These are phyloP conservation scores for Imbricaverruca yamaguchii DNA, from an alignment of 2,888 invertebrate genomes.

Conservation along the genomic window DNA sequence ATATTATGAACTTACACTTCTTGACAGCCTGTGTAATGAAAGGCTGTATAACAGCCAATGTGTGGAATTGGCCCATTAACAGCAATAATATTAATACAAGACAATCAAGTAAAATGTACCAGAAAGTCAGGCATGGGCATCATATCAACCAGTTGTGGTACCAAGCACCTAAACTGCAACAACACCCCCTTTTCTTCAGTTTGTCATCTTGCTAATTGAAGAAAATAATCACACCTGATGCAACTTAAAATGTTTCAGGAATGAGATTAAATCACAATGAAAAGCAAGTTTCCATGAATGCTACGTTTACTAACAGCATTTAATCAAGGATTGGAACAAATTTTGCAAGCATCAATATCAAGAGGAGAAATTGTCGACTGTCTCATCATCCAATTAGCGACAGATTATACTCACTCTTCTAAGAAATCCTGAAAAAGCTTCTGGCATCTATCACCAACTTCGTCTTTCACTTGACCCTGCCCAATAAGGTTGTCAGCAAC, in stretches of 20 bases:
- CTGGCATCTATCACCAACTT: constrained; percentile 86
- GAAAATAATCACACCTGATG: no score
- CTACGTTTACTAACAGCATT: neutral
- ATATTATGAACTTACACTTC: no score
- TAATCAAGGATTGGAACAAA: neutral
- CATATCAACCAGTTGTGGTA: no score
- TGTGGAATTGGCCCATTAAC: no score
- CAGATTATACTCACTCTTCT: constrained; percentile 64
- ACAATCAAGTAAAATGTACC: no score
- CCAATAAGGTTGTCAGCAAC: constrained; percentile 66
- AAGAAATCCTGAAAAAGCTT: constrained; percentile 94
- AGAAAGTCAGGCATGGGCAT: no score
- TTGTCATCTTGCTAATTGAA: no score
- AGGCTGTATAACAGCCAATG: no score
- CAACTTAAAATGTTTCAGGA: neutral
- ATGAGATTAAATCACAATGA: neutral
- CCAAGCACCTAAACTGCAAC: no score
- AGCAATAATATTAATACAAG: no score
- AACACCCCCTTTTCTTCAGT: no score
- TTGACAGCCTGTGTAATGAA: no score
- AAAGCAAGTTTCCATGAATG: neutral
- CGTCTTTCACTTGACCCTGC: constrained; percentile 73
- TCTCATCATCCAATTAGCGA: neutral
- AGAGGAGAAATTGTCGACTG: neutral
- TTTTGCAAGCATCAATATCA: neutral